Evolutionary conservation across 2,797 vertebrate genomes (phyloP).

Genomic region (Aythya fuligula): DNA sequence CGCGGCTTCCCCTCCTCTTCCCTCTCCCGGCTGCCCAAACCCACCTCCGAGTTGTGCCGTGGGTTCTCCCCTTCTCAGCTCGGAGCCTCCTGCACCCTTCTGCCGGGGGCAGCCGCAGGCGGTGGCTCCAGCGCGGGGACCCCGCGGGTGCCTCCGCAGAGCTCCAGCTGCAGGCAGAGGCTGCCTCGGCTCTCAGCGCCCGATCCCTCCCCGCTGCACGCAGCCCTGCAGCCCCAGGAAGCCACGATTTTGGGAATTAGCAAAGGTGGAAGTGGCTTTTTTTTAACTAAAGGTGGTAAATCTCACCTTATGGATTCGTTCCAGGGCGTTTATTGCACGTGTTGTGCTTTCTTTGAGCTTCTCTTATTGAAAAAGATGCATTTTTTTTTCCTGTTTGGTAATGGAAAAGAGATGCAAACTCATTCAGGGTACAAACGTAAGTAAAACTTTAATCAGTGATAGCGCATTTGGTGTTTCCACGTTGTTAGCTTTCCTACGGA

Average conservation of each 20-base stretch:
- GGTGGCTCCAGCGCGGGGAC: conserved; percentile 65
- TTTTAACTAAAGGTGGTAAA: background rate
- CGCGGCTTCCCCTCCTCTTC: background rate
- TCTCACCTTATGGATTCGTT: background rate
- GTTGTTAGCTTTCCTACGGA: background rate
- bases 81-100: conserved; percentile 49
- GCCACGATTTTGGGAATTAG: background rate
- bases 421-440: background rate
- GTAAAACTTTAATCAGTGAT: background rate
- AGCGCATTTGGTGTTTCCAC: background rate
- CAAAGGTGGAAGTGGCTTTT: rapidly evolving
- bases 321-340: background rate
- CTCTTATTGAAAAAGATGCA: background rate
- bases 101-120: conserved; percentile 76
- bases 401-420: background rate
- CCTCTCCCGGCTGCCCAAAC: conserved; percentile 19
- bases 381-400: background rate
- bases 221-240: background rate
- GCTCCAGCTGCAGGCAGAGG: conserved; percentile 68
- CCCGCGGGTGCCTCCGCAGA: conserved; percentile 80
- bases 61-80: conserved; percentile 36
- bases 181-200: conserved; percentile 50
- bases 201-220: no score
- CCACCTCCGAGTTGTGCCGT: conserved; percentile 57
- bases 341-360: background rate